These are phyloP conservation scores for Gonioctena quinquepunctata DNA, from an alignment of 1,140 invertebrate genomes.

Conservation along the genomic window DNA sequence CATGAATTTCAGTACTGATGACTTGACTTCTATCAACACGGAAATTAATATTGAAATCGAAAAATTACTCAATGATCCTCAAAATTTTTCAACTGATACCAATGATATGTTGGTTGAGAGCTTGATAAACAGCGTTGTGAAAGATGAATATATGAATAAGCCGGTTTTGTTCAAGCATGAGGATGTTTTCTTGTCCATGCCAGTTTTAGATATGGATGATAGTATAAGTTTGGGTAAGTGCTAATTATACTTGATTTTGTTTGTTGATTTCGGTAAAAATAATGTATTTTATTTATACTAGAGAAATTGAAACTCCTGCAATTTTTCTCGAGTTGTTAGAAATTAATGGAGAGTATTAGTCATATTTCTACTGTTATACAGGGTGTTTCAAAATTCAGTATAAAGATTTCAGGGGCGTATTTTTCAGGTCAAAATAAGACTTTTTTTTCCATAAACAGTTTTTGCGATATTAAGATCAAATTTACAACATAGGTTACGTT, in stretches of 20 bases:
- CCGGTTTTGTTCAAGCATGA: background rate
- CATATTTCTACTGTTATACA: no score
- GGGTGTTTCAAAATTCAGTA: no score
- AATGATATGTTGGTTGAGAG: constrained; percentile 18
- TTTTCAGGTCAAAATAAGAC: no score
- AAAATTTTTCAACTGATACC: constrained; percentile 31
- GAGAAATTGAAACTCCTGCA: no score
- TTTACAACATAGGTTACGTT: no score
- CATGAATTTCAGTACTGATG: constrained; percentile 33
- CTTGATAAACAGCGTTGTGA: constrained; percentile 21
- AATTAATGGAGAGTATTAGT: no score
- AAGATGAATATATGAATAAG: background rate
- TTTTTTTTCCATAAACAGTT: no score
- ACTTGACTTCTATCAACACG: constrained; percentile 13
- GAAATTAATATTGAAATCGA: constrained; percentile 33
- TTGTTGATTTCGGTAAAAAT: background rate
- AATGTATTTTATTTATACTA: no score
- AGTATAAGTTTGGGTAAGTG: constrained; percentile 23
- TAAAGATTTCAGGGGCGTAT: no score
- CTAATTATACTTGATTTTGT: background rate
- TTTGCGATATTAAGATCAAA: no score
- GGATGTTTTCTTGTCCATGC: constrained; percentile 50
- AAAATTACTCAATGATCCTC: constrained; percentile 24
- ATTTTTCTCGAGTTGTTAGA: no score
- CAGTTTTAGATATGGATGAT: constrained; percentile 41